These are phyloP conservation scores for Sarcoramphus papa DNA, from an alignment of 2,797 vertebrate species.

Conservation along the genomic window DNA sequence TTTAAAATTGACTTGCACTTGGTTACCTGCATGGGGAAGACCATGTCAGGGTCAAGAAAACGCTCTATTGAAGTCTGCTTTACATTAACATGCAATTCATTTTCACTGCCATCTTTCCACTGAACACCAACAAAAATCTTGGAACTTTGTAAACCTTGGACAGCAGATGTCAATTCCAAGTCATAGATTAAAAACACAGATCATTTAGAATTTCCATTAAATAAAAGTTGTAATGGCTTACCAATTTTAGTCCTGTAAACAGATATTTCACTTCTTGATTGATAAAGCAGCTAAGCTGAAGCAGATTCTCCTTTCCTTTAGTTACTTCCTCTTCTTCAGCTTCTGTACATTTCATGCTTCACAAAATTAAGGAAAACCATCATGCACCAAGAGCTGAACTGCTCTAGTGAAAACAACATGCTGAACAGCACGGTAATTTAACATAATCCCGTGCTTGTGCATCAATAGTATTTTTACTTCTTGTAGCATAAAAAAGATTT, in stretches of 20 bases:
- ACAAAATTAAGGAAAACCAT: conserved; percentile 76
- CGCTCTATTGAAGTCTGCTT: background rate
- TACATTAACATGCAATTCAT: background rate
- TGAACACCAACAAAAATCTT: background rate
- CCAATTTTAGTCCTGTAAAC: conserved; percentile 94
- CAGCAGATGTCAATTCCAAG: background rate
- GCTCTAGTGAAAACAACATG: background rate
- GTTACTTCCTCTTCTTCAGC: conserved; percentile 92
- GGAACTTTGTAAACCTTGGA: background rate
- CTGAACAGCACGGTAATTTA: background rate
- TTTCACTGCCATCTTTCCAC: background rate
- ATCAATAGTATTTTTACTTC: background rate
- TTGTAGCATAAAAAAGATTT: background rate
- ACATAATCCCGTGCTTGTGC: background rate
- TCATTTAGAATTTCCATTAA: background rate
- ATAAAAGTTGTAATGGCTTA: conserved; percentile 58
- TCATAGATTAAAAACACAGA: background rate
- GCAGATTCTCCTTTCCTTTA: conserved; percentile 93
- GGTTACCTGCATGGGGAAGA: background rate
- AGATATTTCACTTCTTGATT: conserved; percentile 99
- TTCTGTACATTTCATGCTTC: conserved; percentile 98
- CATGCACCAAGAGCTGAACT: background rate
- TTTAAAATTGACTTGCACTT: background rate
- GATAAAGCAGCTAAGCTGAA: conserved; percentile 98
- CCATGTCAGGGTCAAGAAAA: background rate